Base-by-base conservation (phyloP, 2,113 vertebrate genomes). In the Manacus vitellinus region DNA sequence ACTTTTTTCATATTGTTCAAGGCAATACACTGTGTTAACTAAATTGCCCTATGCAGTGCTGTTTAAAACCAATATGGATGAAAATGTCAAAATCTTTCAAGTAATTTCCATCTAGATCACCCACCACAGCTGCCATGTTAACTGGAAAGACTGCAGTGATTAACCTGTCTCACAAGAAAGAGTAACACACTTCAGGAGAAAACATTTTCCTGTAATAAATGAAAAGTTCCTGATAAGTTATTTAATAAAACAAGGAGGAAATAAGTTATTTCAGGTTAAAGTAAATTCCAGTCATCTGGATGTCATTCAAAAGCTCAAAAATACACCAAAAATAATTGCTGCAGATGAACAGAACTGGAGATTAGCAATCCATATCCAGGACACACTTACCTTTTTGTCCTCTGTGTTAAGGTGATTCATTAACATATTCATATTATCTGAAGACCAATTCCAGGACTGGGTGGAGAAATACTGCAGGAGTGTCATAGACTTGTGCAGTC, bases 381-480 rank as follows among this genome's bases (percentile, higher is more conserved):
- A 37, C 4, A 18, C 41, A 77, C 94, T 95, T 93, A 99, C 99
- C 98, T 98, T 99, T 96, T 97, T 98, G 96, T 99, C 99, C 61
- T 99, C 99, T 2, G 99, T 97, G 62, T 97, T 99, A 23, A 99
- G 97, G 54, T 99, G 98, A 23, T 96, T 97, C 99, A 99, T 98
- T 95, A 99, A 97, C 99, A 99, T 99, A 94, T 82, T 99, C 62
- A 99, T 98, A 93, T 99, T 99, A 58, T 99, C 98, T 0, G 99
- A 99, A 97, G 98, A 99, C 99, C 99, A 99, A 12, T 99, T 98
- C 99, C 99, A 99, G 90, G 99, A 99, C 96, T 97, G 98, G 72
- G 97, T 99, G 96, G 98, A 97, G 97, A 99, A 99, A 41, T 99
- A 99, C 97, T 99, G 99, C 95, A 99, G 81, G 86, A 99, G 98